These are phyloP conservation scores for Luffia ferchaultella DNA, from an alignment of 2,888 invertebrate genomes.

Conservation along the genomic window DNA sequence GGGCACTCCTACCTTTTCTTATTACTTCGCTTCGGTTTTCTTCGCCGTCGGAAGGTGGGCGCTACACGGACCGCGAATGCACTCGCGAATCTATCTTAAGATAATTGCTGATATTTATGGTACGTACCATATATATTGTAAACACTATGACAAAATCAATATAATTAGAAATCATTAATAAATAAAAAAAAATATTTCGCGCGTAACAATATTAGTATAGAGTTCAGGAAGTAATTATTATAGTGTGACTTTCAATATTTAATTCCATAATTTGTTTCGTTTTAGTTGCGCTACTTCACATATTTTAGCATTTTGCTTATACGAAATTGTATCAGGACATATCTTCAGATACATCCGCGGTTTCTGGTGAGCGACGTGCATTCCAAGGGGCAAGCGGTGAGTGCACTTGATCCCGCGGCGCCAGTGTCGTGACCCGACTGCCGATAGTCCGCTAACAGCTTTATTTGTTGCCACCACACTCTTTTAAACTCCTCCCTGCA, in stretches of 20 bases:
- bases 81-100: neutral
- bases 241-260: too few relatives aligned
- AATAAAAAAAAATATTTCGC: too few relatives aligned
- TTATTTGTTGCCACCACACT: conserved; percentile 52
- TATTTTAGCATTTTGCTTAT: too few relatives aligned
- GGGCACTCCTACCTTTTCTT: conserved; percentile 65
- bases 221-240: too few relatives aligned
- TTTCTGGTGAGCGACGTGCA: too few relatives aligned
- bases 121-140: too few relatives aligned
- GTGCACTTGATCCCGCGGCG: conserved; percentile 55
- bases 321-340: too few relatives aligned
- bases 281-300: too few relatives aligned
- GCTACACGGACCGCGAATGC: conserved; percentile 18
- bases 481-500: conserved; percentile 22
- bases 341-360: conserved; percentile 11
- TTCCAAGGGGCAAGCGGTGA: conserved; percentile 20
- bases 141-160: too few relatives aligned
- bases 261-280: too few relatives aligned
- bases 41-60: conserved; percentile 37
- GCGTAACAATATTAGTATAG: too few relatives aligned
- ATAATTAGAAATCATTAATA: too few relatives aligned
- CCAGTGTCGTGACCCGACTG: conserved; percentile 48
- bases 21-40: conserved; percentile 58
- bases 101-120: neutral
- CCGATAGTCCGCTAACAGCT: conserved; percentile 46